phyloP scores from a whole-genome alignment of 2,797 vertebrate genomes.

The Carduelis carduelis region DNA sequence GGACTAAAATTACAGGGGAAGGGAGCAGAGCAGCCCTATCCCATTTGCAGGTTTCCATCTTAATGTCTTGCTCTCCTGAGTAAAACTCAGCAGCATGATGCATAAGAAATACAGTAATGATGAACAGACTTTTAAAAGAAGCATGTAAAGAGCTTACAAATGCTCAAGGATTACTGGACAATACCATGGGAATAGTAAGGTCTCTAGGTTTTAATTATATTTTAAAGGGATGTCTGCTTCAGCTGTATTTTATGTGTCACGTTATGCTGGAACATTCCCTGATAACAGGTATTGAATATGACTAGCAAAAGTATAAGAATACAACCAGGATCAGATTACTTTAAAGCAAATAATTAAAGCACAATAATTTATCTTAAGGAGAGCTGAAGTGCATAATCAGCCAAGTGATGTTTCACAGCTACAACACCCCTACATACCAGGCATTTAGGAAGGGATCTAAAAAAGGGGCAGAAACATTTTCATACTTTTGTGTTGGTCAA shows the following conservation, averaged over 20 bases:
- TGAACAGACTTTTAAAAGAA: background rate
- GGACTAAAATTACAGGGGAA: slow-evolving; percentile 23
- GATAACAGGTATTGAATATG: background rate
- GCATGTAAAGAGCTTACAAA: background rate
- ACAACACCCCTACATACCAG: background rate
- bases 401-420: background rate
- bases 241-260: background rate
- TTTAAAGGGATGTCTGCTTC: background rate
- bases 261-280: background rate
- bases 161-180: background rate
- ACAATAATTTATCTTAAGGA: background rate
- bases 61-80: background rate
- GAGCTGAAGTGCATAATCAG: background rate
- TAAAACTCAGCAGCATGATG: background rate
- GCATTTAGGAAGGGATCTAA: background rate
- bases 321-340: background rate
- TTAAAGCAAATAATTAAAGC: background rate
- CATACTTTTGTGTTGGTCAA: background rate
- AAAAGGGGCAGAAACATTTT: background rate
- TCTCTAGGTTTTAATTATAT: background rate
- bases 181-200: background rate
- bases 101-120: background rate
- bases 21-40: background rate
- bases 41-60: background rate
- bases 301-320: background rate